Percentiles rank a stretch among this genome's conserved stretches.
Conservation (phyloP, 1,140 invertebrate genomes). For the Wiebesia pumilae region DNA sequence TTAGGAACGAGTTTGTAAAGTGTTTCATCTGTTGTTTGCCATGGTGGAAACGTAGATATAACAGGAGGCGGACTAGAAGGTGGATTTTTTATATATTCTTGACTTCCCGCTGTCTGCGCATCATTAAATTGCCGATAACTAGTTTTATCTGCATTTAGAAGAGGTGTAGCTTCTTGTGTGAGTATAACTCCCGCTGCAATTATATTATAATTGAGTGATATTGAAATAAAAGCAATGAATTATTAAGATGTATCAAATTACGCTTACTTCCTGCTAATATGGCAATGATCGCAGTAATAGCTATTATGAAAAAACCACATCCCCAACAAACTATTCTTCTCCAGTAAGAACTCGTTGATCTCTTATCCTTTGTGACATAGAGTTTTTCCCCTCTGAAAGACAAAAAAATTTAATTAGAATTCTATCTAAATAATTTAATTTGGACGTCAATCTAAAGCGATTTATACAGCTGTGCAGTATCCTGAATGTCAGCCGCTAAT, state of each 20-base stretch:
- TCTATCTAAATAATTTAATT: neutral
- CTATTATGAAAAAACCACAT: conserved; percentile 77
- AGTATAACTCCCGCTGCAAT: conserved; percentile 77
- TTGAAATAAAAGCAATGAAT: neutral
- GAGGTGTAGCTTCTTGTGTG: conserved; percentile 72
- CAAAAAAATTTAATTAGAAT: conserved; percentile 32
- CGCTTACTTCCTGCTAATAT: conserved; percentile 82
- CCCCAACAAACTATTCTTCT: conserved; percentile 82
- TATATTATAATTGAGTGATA: neutral
- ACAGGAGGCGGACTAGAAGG: conserved; percentile 72
- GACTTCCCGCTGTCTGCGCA: conserved; percentile 65
- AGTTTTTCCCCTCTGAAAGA: conserved; percentile 86
- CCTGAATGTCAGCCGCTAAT: conserved; percentile 57
- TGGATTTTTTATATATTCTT: conserved; percentile 68
- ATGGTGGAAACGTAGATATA: conserved; percentile 70
- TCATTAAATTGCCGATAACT: conserved; percentile 62
- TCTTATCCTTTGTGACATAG: conserved; percentile 87
- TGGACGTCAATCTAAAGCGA: conserved; percentile 54
- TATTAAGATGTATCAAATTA: neutral
- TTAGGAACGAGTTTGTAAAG: conserved; percentile 78
- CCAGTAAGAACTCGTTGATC: conserved; percentile 80
- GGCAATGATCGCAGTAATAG: conserved; percentile 80
- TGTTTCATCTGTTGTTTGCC: conserved; percentile 75
- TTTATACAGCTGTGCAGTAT: conserved; percentile 65
- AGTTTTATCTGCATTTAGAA: conserved; percentile 64